Evolutionary conservation across 2,888 invertebrate species (phyloP).

Genomic region (Lepidochrysops patricia): DNA sequence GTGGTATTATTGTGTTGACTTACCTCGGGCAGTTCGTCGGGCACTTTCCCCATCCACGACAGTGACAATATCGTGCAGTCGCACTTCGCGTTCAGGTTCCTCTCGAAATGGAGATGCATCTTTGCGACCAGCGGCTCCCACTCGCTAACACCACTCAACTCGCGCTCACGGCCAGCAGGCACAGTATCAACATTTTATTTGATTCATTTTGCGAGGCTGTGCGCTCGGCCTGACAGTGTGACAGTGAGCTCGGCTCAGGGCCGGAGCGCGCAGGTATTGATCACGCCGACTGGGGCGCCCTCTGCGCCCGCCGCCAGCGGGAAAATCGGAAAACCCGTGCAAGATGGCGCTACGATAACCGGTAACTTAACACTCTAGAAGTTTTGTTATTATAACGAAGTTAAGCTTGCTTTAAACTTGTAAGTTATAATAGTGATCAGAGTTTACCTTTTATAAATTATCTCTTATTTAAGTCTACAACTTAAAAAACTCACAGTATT

Average conservation of each 20-base stretch:
- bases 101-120: conserved; percentile 98
- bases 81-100: conserved; percentile 93
- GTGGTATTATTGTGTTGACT: conserved; percentile 33
- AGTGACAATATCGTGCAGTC: conserved; percentile 95
- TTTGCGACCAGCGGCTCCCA: conserved; percentile 34
- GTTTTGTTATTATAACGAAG: neutral
- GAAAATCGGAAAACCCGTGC: conserved; percentile 46
- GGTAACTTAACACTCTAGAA: neutral
- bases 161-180: conserved; percentile 28
- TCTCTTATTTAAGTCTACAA: neutral
- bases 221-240: conserved; percentile 40
- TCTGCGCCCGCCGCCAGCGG: conserved; percentile 45
- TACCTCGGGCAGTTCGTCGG: conserved; percentile 95
- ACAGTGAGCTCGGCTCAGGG: conserved; percentile 40
- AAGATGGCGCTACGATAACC: conserved; percentile 48
- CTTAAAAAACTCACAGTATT: too few species aligned
- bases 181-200: conserved; percentile 36
- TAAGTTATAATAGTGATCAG: too few species aligned
- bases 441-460: too few species aligned
- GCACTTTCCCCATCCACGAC: conserved; percentile 99
- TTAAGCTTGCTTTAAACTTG: conserved; percentile 7
- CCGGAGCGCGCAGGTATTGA: conserved; percentile 58
- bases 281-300: conserved; percentile 43
- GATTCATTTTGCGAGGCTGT: conserved; percentile 19
- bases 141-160: conserved; percentile 27